Evolutionary conservation across 2,113 vertebrate species (phyloP), one percentile per base, ranked within the genome.

Genomic region (Cryptomyrus ogoouensis): DNA sequence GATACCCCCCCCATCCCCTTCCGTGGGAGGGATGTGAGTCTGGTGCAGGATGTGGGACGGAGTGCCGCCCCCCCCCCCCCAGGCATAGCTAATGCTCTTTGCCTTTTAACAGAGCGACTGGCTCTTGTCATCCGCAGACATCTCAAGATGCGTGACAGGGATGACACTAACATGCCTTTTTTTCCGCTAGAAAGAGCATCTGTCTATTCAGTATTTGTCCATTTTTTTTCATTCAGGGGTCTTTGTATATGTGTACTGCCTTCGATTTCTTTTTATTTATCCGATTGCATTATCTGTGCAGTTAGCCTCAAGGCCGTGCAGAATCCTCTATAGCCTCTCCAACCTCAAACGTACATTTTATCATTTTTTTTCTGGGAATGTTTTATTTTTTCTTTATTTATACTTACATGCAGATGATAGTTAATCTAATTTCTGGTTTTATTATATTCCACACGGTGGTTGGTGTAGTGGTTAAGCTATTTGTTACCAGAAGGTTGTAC

Each of bases 51-150:
- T 56, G 86, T 58, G 50, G 27, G 31, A 3, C 49, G 31, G 24
- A 24, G 80, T 46, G 19, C 77, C 46, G 0, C 24, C 12, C 27
- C 70, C 49, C 85, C 7, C 46, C 90, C 58, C 46, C 88, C 56
- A 77, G 89, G 87, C 88, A 87, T 77, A 88, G 88, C 49, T 88
- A n/a, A 39, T 53, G 53, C 85, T 31, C 31, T 49, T 10, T 15
- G 47, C 17, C 31, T 89, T 19, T 77, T 89, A 53, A 77, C 31
- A 19, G 49, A 62, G 52, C 24, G 83, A 44, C 83, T 62, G 62
- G 24, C 47, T 31, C 66, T 70, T 88, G 88, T 89, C 88, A 83
- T 46, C 15, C 17, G 19, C 27, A n/a, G 13, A 83, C n/a, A 52
- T 89, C 47, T 89, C 31, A 39, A 83, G 66, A 27, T 39, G 47